Evolutionary conservation across 2,797 vertebrate species (phyloP).

Genomic region (Octomys mimax): DNA sequence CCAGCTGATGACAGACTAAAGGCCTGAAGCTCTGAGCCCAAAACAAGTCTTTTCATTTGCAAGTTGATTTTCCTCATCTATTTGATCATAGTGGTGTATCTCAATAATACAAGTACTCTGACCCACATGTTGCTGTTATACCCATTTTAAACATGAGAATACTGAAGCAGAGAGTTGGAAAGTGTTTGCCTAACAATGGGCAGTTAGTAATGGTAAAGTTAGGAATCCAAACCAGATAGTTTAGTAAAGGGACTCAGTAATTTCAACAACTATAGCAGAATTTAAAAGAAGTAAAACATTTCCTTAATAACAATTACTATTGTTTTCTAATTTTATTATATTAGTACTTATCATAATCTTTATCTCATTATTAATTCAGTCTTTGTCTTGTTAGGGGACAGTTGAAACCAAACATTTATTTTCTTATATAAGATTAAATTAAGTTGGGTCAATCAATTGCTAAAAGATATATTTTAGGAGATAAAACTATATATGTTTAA

Average conservation of each 20-base stretch:
- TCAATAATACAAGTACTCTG: background rate
- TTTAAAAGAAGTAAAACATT: background rate
- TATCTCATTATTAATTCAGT: background rate
- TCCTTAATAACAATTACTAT: background rate
- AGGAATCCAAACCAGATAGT: background rate
- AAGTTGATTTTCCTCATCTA: background rate
- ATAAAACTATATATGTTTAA: constrained; percentile 19
- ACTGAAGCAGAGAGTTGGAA: background rate
- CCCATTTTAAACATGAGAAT: background rate
- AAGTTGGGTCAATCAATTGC: background rate
- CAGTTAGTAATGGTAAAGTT: background rate
- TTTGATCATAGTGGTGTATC: background rate
- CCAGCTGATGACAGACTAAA: background rate
- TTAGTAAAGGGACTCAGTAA: background rate
- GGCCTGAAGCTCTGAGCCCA: background rate
- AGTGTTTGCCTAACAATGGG: background rate
- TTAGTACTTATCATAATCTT: constrained; percentile 19
- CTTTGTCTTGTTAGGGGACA: background rate
- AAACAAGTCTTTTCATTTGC: background rate
- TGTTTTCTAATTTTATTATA: constrained; percentile 17
- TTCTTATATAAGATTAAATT: background rate
- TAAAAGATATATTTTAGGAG: constrained; percentile 11
- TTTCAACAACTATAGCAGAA: constrained; percentile 2
- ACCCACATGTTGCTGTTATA: constrained; percentile 6
- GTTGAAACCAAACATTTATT: background rate